Percentiles rank a stretch among this genome's conserved stretches.
Evolutionary conservation across 2,797 vertebrate genomes (phyloP).

Genomic region (Neomorphus geoffroyi): DNA sequence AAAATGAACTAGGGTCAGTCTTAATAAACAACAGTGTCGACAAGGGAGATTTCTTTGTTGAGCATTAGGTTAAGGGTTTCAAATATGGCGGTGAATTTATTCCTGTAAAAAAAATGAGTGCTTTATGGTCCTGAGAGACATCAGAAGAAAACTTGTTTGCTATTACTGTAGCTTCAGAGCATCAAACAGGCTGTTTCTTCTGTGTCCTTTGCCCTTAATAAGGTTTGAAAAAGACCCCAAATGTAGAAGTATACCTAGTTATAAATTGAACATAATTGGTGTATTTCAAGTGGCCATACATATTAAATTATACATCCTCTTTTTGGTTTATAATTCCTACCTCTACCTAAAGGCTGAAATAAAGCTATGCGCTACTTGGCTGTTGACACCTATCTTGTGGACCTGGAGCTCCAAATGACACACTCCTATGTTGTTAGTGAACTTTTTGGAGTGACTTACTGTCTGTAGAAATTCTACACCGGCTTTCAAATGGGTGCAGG

Average conservation of each 20-base stretch:
- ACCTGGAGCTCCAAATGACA: neutral
- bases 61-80: neutral
- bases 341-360: neutral
- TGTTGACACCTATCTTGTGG: neutral
- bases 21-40: neutral
- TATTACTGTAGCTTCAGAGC: slow-evolving; percentile 38
- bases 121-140: neutral
- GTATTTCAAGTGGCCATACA: neutral
- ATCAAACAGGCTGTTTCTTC: slow-evolving; percentile 28
- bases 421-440: fast-evolving
- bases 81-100: neutral
- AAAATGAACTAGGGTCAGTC: slow-evolving; percentile 2
- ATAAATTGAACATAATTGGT: slow-evolving; percentile 10
- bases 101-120: neutral
- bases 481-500: neutral
- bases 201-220: slow-evolving; percentile 21
- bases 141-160: neutral
- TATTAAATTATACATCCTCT: neutral
- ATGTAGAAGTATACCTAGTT: slow-evolving; percentile 19
- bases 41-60: neutral
- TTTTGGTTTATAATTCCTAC: neutral
- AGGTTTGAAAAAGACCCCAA: slow-evolving; percentile 10
- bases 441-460: neutral
- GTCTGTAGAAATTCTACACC: neutral
- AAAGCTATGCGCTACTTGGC: neutral